Evolutionary conservation across 1,140 invertebrate genomes (phyloP).

Genomic region (Belonocnema kinseyi): DNA sequence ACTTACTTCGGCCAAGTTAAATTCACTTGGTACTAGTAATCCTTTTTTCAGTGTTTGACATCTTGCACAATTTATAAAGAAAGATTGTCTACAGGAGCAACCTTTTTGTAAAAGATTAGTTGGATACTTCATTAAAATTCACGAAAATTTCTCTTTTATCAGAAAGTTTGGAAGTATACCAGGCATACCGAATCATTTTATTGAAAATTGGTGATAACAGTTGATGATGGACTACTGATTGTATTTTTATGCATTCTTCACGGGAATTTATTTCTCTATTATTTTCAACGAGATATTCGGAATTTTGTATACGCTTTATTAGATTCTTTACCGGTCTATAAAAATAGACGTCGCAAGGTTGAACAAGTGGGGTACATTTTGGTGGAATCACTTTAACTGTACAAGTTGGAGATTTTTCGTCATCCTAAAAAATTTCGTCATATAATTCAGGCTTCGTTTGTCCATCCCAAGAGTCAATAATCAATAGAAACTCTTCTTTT

Average conservation of each 20-base stretch:
- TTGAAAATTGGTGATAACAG: too few relatives aligned
- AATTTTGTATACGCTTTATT: constrained; percentile 41
- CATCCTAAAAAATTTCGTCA: constrained; percentile 47
- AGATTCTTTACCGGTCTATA: constrained; percentile 48
- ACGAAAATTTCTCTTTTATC: constrained; percentile 36
- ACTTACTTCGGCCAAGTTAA: too few relatives aligned
- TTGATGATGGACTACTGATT: constrained; percentile 37
- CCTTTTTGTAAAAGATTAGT: too few relatives aligned
- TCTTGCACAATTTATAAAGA: too few relatives aligned
- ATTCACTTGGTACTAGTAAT: too few relatives aligned
- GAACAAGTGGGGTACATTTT: constrained; percentile 56
- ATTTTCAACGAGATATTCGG: constrained; percentile 28
- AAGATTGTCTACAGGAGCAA: too few relatives aligned
- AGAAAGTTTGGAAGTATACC: constrained; percentile 38
- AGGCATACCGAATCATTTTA: constrained; percentile 52
- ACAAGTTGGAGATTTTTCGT: constrained; percentile 33
- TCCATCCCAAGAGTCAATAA: too few relatives aligned
- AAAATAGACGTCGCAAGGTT: too few relatives aligned
- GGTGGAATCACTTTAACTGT: constrained; percentile 51
- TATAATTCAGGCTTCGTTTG: constrained; percentile 41
- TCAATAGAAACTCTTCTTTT: constrained; percentile 4
- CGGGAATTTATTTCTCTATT: constrained; percentile 36
- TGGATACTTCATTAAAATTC: constrained; percentile 42
- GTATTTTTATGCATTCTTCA: constrained; percentile 44
- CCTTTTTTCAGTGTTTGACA: too few relatives aligned